phyloP scores from a whole-genome alignment of 2,797 vertebrate genomes.

The Syngnathus acus region DNA sequence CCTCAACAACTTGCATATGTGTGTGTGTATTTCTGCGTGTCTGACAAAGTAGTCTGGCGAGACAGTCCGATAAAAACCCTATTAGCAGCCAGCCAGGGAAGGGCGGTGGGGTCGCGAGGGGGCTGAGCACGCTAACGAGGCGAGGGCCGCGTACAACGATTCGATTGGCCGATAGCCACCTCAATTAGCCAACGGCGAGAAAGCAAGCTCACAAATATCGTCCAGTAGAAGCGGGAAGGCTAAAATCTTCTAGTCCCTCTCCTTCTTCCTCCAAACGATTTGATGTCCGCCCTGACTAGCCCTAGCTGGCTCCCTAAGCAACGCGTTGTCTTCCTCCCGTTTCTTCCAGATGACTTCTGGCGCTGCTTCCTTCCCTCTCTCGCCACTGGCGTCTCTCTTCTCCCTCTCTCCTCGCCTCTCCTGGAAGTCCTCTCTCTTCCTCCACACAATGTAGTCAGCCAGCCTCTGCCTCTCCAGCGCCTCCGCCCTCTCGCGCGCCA shows the following conservation, averaged over 20 bases:
- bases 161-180: slow-evolving; percentile 35
- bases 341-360: slow-evolving; percentile 77
- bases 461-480: slow-evolving; percentile 62
- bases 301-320: slow-evolving; percentile 54
- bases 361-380: slow-evolving; percentile 45
- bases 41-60: slow-evolving; percentile 18
- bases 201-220: slow-evolving; percentile 50
- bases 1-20: slow-evolving; percentile 33
- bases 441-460: slow-evolving; percentile 71
- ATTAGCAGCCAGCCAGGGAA: slow-evolving; percentile 60
- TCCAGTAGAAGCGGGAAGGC: slow-evolving; percentile 25
- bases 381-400: slow-evolving; percentile 45
- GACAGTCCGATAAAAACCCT: slow-evolving; percentile 65
- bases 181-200: slow-evolving; percentile 32
- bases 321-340: slow-evolving; percentile 58
- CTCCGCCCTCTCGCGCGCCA: slow-evolving; percentile 70
- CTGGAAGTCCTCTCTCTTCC: slow-evolving; percentile 76
- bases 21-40: slow-evolving; percentile 25
- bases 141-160: slow-evolving; percentile 27
- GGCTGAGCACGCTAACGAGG: slow-evolving; percentile 34
- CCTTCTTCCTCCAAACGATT: slow-evolving; percentile 73
- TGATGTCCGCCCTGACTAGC: slow-evolving; percentile 66
- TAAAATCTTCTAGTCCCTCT: slow-evolving; percentile 45
- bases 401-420: slow-evolving; percentile 66
- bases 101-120: slow-evolving; percentile 21